These are phyloP conservation scores for Xylocampa areola DNA, from an alignment of 2,888 invertebrate species.

Conservation along the genomic window DNA sequence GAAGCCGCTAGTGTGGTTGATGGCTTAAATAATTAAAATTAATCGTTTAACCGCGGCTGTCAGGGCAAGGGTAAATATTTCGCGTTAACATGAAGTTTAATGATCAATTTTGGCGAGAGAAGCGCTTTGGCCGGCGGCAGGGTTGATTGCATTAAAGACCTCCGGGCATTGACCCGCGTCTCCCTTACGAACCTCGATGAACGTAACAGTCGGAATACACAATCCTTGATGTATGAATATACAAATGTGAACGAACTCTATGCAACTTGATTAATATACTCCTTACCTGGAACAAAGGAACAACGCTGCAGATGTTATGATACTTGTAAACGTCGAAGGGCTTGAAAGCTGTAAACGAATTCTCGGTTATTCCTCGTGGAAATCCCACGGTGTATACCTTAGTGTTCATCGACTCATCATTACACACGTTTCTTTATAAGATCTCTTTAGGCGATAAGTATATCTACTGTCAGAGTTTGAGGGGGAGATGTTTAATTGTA, in stretches of 20 bases:
- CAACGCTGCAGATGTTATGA: neutral
- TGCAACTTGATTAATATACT: conserved; percentile 3
- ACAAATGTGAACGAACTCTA: neutral
- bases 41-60: conserved; percentile 14
- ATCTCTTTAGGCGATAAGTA: no score
- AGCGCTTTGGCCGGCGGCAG: conserved; percentile 35
- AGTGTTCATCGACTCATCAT: conserved; percentile 15
- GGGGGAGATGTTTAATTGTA: no score
- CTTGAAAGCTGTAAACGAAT: neutral
- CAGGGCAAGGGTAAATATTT: conserved; percentile 30
- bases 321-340: neutral
- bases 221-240: neutral
- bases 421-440: neutral
- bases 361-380: conserved; percentile 22
- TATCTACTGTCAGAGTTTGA: no score
- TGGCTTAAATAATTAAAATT: conserved; percentile 38
- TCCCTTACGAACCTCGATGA: conserved; percentile 13
- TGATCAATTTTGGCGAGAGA: conserved; percentile 42
- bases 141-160: conserved; percentile 59
- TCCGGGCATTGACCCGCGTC: conserved; percentile 60
- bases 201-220: conserved; percentile 12
- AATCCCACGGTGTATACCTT: conserved; percentile 6
- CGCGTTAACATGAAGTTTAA: conserved; percentile 25
- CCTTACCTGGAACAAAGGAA: conserved; percentile 5
- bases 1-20: conserved; percentile 3